Conservation (phyloP, 2,113 vertebrate genomes). For the Pandion haliaetus region DNA sequence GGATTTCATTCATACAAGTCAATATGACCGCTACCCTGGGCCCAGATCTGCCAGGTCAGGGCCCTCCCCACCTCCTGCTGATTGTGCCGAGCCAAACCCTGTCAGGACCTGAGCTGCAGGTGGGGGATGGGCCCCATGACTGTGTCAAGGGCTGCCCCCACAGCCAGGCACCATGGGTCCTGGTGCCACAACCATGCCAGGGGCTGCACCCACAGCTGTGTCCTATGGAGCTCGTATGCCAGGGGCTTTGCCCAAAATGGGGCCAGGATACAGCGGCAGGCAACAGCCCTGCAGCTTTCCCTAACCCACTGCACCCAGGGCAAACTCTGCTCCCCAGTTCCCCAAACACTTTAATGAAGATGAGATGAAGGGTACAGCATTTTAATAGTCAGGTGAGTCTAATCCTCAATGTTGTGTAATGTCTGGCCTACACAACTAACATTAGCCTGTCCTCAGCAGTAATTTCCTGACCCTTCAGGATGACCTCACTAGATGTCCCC, state of each 20-base stretch:
- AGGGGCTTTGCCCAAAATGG: neutral
- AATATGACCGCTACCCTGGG: rapidly evolving
- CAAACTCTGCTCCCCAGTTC: neutral
- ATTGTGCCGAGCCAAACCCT: neutral
- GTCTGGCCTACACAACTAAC: neutral
- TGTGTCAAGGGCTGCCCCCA: neutral
- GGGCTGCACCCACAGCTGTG: no score
- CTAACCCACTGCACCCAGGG: neutral
- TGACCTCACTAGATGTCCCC: no score
- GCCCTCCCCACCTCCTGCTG: neutral
- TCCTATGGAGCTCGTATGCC: neutral
- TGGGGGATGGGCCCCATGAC: rapidly evolving
- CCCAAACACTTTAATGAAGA: neutral
- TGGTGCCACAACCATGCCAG: neutral
- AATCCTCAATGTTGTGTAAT: neutral
- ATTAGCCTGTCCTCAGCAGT: no score
- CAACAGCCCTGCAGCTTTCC: rapidly evolving
- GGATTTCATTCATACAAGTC: neutral
- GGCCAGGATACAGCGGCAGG: rapidly evolving
- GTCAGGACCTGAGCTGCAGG: rapidly evolving
- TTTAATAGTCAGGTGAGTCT: neutral
- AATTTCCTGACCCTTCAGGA: no score
- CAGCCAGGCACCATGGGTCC: neutral
- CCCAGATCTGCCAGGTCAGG: rapidly evolving
- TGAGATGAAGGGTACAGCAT: rapidly evolving